These are phyloP conservation scores for Caerostris darwini DNA, from an alignment of 1,140 invertebrate species.

Conservation along the genomic window DNA sequence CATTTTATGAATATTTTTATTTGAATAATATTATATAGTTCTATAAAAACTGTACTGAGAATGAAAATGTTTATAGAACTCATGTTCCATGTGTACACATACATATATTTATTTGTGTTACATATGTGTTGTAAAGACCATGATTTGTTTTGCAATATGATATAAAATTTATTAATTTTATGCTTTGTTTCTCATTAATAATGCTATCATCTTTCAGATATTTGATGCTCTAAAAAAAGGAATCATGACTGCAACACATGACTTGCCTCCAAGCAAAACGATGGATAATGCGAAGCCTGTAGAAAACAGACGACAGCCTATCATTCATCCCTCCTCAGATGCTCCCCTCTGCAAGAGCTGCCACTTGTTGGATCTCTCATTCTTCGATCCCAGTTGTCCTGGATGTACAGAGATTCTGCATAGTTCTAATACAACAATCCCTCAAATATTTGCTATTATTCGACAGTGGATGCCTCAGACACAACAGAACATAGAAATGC, in stretches of 20 bases:
- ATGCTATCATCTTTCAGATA: neutral
- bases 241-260: constrained; percentile 60
- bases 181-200: neutral
- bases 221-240: neutral
- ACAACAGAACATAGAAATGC: constrained; percentile 83
- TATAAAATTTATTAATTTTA: neutral
- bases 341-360: constrained; percentile 83
- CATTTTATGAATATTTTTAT: too few relatives aligned
- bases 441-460: constrained; percentile 84
- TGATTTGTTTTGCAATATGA: neutral
- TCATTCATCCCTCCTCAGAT: constrained; percentile 83
- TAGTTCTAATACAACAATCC: constrained; percentile 82
- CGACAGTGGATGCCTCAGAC: constrained; percentile 85
- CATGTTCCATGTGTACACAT: neutral
- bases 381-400: constrained; percentile 83
- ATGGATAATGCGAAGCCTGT: neutral
- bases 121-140: neutral
- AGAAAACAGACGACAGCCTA: constrained; percentile 79
- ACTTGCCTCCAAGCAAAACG: constrained; percentile 23
- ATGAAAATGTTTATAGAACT: neutral
- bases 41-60: too few relatives aligned
- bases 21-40: too few relatives aligned
- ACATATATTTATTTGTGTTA: neutral
- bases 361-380: constrained; percentile 82
- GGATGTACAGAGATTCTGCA: constrained; percentile 82